phyloP scores from a whole-genome alignment of 2,113 vertebrate genomes.

The Eurypyga helias region DNA sequence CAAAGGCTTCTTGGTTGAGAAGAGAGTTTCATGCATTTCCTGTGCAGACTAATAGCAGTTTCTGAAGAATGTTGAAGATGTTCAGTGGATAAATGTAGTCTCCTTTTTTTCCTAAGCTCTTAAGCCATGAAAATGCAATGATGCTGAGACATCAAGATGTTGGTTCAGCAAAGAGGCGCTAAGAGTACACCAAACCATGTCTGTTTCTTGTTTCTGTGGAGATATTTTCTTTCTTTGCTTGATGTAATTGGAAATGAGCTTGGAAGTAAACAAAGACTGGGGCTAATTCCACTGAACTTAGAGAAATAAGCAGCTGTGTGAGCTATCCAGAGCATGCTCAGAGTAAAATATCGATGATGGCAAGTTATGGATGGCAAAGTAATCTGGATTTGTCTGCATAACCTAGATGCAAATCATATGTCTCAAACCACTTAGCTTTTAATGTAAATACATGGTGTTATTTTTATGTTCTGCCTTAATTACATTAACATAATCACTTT shows the following conservation, averaged over 20 bases:
- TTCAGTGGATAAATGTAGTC: background rate
- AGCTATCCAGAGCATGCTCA: background rate
- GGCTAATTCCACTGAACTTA: background rate
- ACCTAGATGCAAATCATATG: background rate
- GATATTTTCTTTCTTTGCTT: background rate
- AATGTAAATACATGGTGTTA: background rate
- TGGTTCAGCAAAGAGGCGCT: slow-evolving; percentile 82
- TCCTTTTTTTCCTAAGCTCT: slow-evolving; percentile 76
- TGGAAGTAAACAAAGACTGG: background rate
- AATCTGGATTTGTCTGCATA: background rate
- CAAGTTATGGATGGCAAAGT: background rate
- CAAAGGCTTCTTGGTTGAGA: background rate
- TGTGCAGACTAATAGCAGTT: background rate
- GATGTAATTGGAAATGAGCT: background rate
- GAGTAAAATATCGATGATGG: background rate
- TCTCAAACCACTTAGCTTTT: background rate
- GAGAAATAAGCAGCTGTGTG: background rate
- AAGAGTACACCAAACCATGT: background rate
- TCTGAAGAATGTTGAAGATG: background rate
- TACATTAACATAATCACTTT: background rate
- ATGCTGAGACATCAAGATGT: slow-evolving; percentile 93
- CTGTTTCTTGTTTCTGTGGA: background rate
- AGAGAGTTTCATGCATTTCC: background rate
- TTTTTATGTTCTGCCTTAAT: background rate
- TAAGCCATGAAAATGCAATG: slow-evolving; percentile 92